Evolutionary conservation across 2,113 vertebrate genomes (phyloP).

Genomic region (Galemys pyrenaicus): DNA sequence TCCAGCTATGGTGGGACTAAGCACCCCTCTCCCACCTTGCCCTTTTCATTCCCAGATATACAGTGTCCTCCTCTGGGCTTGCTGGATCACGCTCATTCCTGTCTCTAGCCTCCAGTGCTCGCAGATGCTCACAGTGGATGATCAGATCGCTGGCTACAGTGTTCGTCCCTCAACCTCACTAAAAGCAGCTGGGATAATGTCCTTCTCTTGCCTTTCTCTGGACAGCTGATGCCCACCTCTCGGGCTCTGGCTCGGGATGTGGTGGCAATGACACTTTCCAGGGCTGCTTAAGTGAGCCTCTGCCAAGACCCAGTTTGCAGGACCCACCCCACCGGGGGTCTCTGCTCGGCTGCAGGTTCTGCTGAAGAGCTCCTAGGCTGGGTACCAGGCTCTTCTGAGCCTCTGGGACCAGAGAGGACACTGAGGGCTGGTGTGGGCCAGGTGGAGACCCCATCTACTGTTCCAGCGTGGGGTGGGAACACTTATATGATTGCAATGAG

Average conservation of each 20-base stretch:
- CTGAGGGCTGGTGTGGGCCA: neutral
- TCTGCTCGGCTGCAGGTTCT: neutral
- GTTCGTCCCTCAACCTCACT: neutral
- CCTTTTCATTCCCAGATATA: neutral
- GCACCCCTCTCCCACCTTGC: neutral
- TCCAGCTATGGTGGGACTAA: neutral
- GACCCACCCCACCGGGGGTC: neutral
- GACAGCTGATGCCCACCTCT: neutral
- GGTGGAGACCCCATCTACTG: neutral
- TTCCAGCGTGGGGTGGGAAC: neutral
- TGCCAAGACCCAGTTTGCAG: neutral
- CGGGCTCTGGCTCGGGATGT: neutral
- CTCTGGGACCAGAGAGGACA: neutral
- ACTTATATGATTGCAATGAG: neutral
- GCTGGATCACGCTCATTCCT: fast-evolving
- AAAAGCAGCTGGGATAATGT: fast-evolving
- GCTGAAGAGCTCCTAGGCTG: neutral
- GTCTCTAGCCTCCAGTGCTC: neutral
- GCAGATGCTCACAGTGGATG: neutral
- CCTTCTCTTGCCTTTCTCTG: neutral
- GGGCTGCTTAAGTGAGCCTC: neutral
- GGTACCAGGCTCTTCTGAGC: neutral
- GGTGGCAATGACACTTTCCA: neutral
- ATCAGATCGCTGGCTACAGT: fast-evolving
- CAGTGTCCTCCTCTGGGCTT: no score